Conservation (phyloP, 2,113 vertebrate genomes). For the Myodes glareolus region DNA sequence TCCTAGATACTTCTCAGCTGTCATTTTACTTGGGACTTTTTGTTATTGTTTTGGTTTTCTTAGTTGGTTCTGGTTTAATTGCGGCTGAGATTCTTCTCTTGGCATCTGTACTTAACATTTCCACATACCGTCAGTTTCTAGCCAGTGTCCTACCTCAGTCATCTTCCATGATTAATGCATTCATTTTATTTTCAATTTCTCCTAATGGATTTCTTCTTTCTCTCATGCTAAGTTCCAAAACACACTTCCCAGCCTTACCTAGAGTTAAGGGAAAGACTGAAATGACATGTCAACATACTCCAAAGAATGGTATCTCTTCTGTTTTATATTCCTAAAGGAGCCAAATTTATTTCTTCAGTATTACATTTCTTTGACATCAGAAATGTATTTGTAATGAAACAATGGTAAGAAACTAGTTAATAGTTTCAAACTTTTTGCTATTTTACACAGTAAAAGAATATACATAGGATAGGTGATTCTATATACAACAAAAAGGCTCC, state of each 20-base stretch:
- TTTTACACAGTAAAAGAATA: conserved; percentile 10
- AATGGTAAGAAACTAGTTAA: not conserved
- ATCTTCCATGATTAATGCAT: not conserved
- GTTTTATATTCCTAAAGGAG: not conserved
- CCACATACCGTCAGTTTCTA: not conserved
- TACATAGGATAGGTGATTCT: not conserved
- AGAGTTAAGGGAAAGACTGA: not conserved
- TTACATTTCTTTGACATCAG: not conserved
- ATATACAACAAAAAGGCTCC: not conserved
- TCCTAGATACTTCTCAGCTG: not conserved
- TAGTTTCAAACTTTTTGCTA: not conserved
- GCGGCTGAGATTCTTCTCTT: not conserved
- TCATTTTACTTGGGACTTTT: not conserved
- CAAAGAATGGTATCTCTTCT: not conserved
- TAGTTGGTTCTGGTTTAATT: not conserved
- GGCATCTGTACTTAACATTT: not conserved
- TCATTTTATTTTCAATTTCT: not conserved
- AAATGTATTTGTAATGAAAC: not conserved
- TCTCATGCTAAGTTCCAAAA: not conserved
- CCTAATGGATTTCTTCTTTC: not conserved
- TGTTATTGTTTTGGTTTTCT: not conserved
- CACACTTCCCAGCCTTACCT: not conserved
- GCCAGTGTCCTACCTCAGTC: rapidly evolving
- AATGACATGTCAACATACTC: not conserved
- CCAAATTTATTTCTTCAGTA: not conserved